phyloP scores from a whole-genome alignment of 2,888 invertebrate species.

The Leucozona laternaria region DNA sequence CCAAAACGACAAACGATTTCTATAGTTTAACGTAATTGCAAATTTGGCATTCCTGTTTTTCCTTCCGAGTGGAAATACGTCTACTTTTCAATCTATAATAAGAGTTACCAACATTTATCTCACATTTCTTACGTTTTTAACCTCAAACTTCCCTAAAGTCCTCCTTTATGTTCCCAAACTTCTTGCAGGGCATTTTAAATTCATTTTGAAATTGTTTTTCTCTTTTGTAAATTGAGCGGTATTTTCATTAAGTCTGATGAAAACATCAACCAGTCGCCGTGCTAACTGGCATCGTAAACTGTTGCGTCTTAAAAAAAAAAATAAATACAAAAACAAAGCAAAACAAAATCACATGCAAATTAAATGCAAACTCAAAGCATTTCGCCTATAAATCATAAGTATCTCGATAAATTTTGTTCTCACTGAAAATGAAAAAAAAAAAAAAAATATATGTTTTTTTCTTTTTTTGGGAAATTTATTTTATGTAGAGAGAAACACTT shows the following conservation, averaged over 20 bases:
- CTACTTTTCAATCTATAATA: too few relatives aligned
- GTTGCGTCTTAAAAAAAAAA: constrained; percentile 13
- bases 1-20: too few relatives aligned
- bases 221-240: neutral
- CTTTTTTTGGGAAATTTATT: too few relatives aligned
- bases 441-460: neutral
- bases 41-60: too few relatives aligned
- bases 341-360: constrained; percentile 27
- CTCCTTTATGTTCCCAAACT: neutral
- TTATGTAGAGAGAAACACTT: constrained; percentile 10
- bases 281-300: constrained; percentile 1
- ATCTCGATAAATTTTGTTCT: constrained; percentile 7
- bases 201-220: neutral
- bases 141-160: too few relatives aligned
- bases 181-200: neutral
- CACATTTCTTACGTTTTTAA: too few relatives aligned
- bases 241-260: constrained; percentile 9
- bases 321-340: neutral
- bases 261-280: neutral
- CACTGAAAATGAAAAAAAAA: neutral
- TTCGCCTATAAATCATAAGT: constrained; percentile 34
- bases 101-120: too few relatives aligned
- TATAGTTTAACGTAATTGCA: too few relatives aligned
- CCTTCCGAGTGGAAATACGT: too few relatives aligned
- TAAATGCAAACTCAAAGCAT: constrained; percentile 40